phyloP scores from a whole-genome alignment of 2,113 vertebrate species.

The Phocoena phocoena region DNA sequence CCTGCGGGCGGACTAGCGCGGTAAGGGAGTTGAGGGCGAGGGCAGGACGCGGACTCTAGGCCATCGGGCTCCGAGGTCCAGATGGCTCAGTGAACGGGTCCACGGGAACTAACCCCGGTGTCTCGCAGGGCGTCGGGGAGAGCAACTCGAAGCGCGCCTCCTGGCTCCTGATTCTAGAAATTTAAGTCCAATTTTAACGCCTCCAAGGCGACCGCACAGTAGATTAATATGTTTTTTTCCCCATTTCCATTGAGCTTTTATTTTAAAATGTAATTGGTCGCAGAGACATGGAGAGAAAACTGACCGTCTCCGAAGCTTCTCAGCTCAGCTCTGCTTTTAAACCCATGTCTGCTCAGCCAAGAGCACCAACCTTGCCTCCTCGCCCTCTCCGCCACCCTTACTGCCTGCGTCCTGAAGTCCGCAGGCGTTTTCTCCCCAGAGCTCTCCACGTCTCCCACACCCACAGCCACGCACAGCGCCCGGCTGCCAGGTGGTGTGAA shows the following conservation, averaged over 20 bases:
- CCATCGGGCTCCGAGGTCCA: background rate
- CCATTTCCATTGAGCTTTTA: constrained; percentile 43
- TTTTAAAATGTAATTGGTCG: constrained; percentile 37
- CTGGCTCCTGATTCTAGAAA: background rate
- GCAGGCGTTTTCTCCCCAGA: background rate
- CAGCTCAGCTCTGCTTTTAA: background rate
- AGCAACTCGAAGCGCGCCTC: background rate
- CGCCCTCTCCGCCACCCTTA: background rate
- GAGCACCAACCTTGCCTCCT: background rate
- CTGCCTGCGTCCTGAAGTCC: background rate
- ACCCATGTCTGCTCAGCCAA: background rate
- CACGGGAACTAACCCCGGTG: accelerated
- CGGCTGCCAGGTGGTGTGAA: background rate
- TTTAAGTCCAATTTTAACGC: constrained; percentile 36
- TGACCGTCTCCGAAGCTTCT: background rate
- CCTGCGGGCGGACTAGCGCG: accelerated
- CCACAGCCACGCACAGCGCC: background rate
- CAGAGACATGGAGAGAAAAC: constrained; percentile 10
- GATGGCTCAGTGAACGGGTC: constrained; percentile 3
- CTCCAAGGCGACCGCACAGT: background rate
- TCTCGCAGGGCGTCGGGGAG: background rate
- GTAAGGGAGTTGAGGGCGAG: background rate
- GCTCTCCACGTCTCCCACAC: background rate
- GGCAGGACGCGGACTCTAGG: background rate
- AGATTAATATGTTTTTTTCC: background rate